Evolutionary conservation across 2,113 vertebrate species (phyloP).

Genomic region (Hemiscyllium ocellatum): DNA sequence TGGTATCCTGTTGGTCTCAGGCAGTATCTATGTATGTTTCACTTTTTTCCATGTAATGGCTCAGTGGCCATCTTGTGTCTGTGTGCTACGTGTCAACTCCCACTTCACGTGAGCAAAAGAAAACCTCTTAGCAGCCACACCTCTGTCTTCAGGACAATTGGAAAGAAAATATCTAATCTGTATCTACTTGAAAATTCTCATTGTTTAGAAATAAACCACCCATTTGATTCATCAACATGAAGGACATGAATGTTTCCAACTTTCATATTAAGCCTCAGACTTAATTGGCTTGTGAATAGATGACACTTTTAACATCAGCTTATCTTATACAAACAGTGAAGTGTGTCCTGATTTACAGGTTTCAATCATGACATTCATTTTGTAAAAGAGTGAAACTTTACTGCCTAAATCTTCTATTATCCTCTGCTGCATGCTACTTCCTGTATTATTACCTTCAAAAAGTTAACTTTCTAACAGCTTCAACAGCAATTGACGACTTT

Average conservation of each 20-base stretch:
- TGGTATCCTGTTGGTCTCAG: too few relatives aligned
- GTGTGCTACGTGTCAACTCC: too few relatives aligned
- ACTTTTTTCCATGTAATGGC: too few relatives aligned
- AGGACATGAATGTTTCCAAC: conserved; percentile 54
- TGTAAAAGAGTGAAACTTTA: neutral
- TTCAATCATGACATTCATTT: neutral
- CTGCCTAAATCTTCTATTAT: neutral
- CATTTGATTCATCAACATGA: conserved; percentile 48
- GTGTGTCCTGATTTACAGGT: neutral
- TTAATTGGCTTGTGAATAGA: conserved; percentile 46
- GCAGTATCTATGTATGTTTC: too few relatives aligned
- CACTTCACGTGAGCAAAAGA: neutral
- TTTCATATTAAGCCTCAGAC: conserved; percentile 50
- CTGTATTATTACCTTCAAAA: neutral
- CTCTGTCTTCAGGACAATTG: too few relatives aligned
- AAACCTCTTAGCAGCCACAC: neutral
- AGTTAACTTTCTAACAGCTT: conserved; percentile 11
- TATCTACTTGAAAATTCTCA: neutral
- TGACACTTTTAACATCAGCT: neutral
- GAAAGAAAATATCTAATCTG: neutral
- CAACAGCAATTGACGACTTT: neutral
- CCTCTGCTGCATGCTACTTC: neutral
- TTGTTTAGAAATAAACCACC: neutral
- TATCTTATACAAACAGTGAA: neutral
- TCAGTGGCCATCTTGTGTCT: too few relatives aligned